phyloP scores from a whole-genome alignment of 1,140 invertebrate genomes.

The Chelonus insularis region DNA sequence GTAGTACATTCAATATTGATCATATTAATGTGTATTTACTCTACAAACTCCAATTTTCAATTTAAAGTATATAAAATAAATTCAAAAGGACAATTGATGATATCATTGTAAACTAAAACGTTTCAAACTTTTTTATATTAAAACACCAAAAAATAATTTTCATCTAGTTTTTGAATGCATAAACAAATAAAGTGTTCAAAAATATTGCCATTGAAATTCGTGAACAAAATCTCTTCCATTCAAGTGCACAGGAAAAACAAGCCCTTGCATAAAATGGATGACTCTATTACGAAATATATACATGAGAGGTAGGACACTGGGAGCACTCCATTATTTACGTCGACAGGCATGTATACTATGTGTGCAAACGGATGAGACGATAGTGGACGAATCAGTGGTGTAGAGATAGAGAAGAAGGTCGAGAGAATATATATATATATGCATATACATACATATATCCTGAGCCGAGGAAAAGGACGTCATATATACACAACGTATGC shows the following conservation, averaged over 20 bases:
- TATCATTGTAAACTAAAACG: too few relatives aligned
- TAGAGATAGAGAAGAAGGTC: constrained; percentile 4
- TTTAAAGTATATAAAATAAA: too few relatives aligned
- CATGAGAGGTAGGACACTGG: background rate
- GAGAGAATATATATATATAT: background rate
- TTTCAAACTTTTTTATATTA: background rate
- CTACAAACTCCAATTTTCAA: too few relatives aligned
- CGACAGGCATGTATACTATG: constrained; percentile 22
- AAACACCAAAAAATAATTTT: background rate
- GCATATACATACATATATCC: background rate
- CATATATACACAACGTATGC: constrained; percentile 28
- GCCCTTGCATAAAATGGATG: constrained; percentile 14
- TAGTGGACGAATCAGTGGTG: constrained; percentile 2
- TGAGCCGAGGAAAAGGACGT: background rate
- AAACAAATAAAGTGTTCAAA: background rate
- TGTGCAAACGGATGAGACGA: constrained; percentile 3
- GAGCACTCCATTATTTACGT: constrained; percentile 40
- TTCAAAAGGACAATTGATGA: too few relatives aligned
- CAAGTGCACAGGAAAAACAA: background rate
- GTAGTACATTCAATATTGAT: too few relatives aligned
- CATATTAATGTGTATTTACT: too few relatives aligned
- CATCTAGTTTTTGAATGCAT: too few relatives aligned
- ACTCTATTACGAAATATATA: constrained; percentile 30
- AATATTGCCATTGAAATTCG: background rate
- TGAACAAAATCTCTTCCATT: constrained; percentile 2